Base-by-base conservation (phyloP, 2,888 invertebrate genomes). In the Altica lythri region DNA sequence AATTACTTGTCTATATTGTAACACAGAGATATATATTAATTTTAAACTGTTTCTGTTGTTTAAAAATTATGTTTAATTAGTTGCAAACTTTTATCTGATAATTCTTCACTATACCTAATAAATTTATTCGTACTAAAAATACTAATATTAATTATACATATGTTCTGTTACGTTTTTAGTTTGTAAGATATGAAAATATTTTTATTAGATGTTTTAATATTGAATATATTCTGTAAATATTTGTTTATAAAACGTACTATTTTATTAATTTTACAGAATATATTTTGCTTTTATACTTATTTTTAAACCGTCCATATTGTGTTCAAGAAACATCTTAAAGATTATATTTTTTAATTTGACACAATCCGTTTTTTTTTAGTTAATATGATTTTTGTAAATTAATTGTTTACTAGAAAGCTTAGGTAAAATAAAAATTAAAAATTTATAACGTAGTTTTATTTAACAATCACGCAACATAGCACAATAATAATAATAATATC, bases 291-390 rank as follows among this genome's bases (percentile, higher is more conserved):
- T 30, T 40, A 45, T 42, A 51, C 43, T 51, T 51, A 55, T 46
- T 40, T 44, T 45, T 35, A 50, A 43, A 47, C 55, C 55, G 55
- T 55, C 55, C 55, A 55, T 30, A 8, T 50, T 51, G 51, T 55
- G 51, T 55, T 55, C 55, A 55, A 45, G 46, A 25, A 18, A 25
- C 10, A 38, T 35, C 37, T 44, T 43, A 19, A 14, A 16, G 4
- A n/a, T 16, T 38, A n/a, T 10, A 38, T 55, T 50, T 46, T 55
- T 32, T 49, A 45, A 16, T 19, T 38, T 34, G 27, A 27, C 30
- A 17, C 32, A 30, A 18, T 30, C 17, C 30, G 18, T 12, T 47
- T 30, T 50, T 17, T 32, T 34, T 38, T 45, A 19, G 30, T 18
- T 46, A 16, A 22, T 30, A 44, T 49, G 12, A 19, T 38, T 14